Conservation (phyloP, 2,797 vertebrate genomes). For the Chanos chanos region DNA sequence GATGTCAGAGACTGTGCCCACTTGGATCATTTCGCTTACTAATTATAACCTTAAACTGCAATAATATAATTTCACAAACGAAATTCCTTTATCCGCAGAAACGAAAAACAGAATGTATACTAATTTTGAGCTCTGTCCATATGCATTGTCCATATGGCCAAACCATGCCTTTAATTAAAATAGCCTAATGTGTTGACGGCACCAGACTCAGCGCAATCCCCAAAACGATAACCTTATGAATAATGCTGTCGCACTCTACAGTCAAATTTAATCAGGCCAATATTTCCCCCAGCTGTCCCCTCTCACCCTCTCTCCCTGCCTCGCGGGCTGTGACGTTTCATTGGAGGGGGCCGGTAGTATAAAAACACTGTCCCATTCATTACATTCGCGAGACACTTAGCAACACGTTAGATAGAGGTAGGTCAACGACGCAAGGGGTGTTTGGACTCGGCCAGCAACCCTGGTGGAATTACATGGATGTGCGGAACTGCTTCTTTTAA, state of each 20-base stretch:
- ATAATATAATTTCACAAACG: too few species aligned
- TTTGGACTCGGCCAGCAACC: neutral
- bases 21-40: too few species aligned
- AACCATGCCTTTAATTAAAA: neutral
- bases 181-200: neutral
- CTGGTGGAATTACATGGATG: constrained; percentile 3
- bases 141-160: constrained; percentile 9
- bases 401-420: neutral
- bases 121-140: neutral
- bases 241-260: neutral
- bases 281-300: constrained; percentile 45
- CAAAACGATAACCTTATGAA: neutral
- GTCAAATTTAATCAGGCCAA: constrained; percentile 54
- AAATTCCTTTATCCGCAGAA: neutral
- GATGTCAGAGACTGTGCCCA: too few species aligned
- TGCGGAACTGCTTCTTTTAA: neutral
- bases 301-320: constrained; percentile 49
- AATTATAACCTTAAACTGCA: too few species aligned
- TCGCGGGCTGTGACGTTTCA: constrained; percentile 50
- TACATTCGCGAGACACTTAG: constrained; percentile 2
- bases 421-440: neutral
- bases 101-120: constrained; percentile 1
- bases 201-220: neutral
- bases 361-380: constrained; percentile 43
- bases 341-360: constrained; percentile 48